Evolutionary conservation across 2,797 vertebrate genomes (phyloP), one percentile per base, ranked within the genome.

Genomic region (Siniperca obscura): DNA sequence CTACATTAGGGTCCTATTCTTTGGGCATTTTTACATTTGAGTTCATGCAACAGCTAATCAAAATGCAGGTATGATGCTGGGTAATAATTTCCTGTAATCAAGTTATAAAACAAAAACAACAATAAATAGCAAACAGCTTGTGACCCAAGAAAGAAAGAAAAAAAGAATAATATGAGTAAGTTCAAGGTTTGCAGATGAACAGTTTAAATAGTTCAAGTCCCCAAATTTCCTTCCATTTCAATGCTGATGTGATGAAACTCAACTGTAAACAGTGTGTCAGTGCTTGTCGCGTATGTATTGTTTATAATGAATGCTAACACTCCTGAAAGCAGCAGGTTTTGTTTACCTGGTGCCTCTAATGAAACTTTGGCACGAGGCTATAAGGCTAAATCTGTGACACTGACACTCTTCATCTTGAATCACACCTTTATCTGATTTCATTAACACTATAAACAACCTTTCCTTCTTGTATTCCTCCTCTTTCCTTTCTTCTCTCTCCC

Each of bases 361-460:
- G 19, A 56, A 62, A 50, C 61, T 61, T 68, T 6, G 69, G 16
- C 77, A 30, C n/a, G 34, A 70, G 36, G 53, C 73, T 85, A 70
- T 66, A 76, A 80, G 76, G 44, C 84, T 65, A 70, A 12, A 78
- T 78, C 12, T 70, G 48, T 70, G 75, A 76, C 70, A 40, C 16
- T 36, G 78, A 76, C 75, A 22, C 74, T 2, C n/a, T 79, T 70
- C 81, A 48, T n/a, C 74, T 71, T 11, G 55, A 69, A 59, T 90
- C 74, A 72, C 77, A 71, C 76, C 81, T 86, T 76, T 55, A 78
- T 86, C 81, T 84, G 64, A 88, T 85, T 86, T 82, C 75, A 89
- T 88, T 85, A 81, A 62, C 81, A 81, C 87, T 59, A 76, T 82
- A 91, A 88, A 91, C 81, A 81, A 81, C 76, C 64, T 82, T 62